These are phyloP conservation scores for Tigriopus japonicus DNA, from an alignment of 1,140 invertebrate genomes.

Conservation along the genomic window DNA sequence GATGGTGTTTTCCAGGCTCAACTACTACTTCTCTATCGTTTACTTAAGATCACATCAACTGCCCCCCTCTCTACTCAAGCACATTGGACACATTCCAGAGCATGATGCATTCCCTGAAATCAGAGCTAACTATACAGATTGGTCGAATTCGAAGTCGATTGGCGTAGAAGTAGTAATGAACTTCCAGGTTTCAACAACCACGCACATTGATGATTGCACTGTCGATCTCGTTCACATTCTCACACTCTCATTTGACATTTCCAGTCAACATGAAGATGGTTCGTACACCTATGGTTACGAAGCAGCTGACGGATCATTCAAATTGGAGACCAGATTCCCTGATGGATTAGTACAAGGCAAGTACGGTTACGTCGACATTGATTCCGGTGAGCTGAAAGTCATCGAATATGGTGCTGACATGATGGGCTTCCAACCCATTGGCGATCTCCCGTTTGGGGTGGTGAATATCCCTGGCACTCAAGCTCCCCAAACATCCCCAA, in stretches of 20 bases:
- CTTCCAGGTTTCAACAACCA: too few relatives aligned
- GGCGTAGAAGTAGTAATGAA: too few relatives aligned
- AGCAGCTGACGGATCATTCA: slow-evolving; percentile 56
- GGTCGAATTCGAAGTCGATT: too few relatives aligned
- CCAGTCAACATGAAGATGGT: slow-evolving; percentile 45
- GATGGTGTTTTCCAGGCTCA: too few relatives aligned
- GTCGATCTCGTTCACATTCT: too few relatives aligned
- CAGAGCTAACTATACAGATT: too few relatives aligned
- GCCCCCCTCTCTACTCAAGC: too few relatives aligned
- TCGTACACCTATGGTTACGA: slow-evolving; percentile 68
- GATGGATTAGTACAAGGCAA: slow-evolving; percentile 63
- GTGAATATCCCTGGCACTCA: neutral
- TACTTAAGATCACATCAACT: too few relatives aligned
- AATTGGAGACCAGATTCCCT: slow-evolving; percentile 59
- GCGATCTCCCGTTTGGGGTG: slow-evolving; percentile 12
- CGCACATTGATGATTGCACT: too few relatives aligned
- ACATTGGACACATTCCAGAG: too few relatives aligned
- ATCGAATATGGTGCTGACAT: slow-evolving; percentile 45
- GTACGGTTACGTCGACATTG: slow-evolving; percentile 60
- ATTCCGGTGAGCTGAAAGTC: slow-evolving; percentile 49
- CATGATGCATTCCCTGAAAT: too few relatives aligned
- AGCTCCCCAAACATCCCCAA: neutral
- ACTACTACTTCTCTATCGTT: too few relatives aligned
- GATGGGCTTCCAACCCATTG: slow-evolving; percentile 20
- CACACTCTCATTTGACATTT: neutral